These are phyloP conservation scores for Epistrophella euchroma DNA, from an alignment of 2,888 invertebrate genomes.

Conservation along the genomic window DNA sequence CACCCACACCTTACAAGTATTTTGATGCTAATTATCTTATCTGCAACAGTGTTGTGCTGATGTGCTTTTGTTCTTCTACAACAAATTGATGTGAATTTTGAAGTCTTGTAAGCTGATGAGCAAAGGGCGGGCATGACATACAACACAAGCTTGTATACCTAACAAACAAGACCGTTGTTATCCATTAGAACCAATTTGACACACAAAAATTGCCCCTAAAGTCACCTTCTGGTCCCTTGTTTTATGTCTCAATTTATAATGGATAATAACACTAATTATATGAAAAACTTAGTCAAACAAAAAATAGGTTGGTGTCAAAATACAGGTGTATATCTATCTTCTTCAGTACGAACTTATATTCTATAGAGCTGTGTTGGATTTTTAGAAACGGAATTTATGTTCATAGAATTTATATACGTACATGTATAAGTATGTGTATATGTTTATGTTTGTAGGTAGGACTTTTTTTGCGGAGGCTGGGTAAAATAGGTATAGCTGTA, in stretches of 20 bases:
- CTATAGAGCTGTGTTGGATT: background rate
- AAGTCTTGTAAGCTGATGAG: conserved; percentile 18
- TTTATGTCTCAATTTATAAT: conserved; percentile 45
- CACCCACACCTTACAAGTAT: background rate
- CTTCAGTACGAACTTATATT: background rate
- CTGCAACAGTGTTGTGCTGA: conserved; percentile 4
- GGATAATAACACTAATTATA: conserved; percentile 52
- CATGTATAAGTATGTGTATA: too few species aligned
- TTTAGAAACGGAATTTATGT: conserved; percentile 38
- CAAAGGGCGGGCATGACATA: conserved; percentile 5
- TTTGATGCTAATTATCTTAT: conserved; percentile 31
- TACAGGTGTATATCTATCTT: conserved; percentile 24
- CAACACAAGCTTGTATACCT: background rate
- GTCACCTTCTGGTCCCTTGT: conserved; percentile 29
- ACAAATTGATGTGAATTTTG: conserved; percentile 41
- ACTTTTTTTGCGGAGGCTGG: background rate
- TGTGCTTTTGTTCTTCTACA: background rate
- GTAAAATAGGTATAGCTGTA: background rate
- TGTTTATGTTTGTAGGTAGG: too few species aligned
- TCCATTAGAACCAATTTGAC: conserved; percentile 51
- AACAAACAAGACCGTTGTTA: conserved; percentile 15
- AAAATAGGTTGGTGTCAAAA: conserved; percentile 14
- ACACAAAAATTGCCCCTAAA: conserved; percentile 22
- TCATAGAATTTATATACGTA: conserved; percentile 23
- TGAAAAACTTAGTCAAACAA: conserved; percentile 29